Evolutionary conservation across 2,113 vertebrate genomes (phyloP), one percentile per base, ranked within the genome.

Genomic region (Cervus canadensis): DNA sequence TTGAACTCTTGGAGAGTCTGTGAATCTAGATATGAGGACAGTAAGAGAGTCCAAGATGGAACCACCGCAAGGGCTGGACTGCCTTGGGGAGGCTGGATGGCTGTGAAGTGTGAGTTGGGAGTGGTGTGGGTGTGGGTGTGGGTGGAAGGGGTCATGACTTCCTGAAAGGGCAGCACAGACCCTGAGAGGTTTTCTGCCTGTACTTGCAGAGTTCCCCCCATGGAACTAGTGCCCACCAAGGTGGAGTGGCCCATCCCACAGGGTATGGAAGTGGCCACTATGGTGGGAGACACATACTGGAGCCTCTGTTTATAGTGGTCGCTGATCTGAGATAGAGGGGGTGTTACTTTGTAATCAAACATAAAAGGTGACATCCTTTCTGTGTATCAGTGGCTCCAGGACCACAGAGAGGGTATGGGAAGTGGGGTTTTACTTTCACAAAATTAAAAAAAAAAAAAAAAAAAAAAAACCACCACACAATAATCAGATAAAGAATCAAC

Each of bases 281-380:
- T 52, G 33, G 30, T 19, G 16, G 78, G 59, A 52, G 8, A 30
- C 23, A 23, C 4, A 30, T 4, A 43, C 5, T 52, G 45, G 89
- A 28, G 45, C 15, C 57, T 28, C 57, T 26, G 45, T 19, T 52
- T 43, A 50, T 2, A 54, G 90, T 30, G 1, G 0, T 10, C 3
- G 28, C 13, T 36, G n/a, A 26, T 74, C 4, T 59, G 30, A 15
- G 45, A 50, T 9, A 12, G 40, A 86, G 40, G 11, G 43, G 21
- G 1, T 17, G 1, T 40, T 30, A 15, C 15, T 30, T 33, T 0
- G 3, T 14, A 50, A 52, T 36, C 16, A n/a, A 26, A 3, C 8
- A 21, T 45, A 50, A 76, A 33, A 19, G 43, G 43, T 56, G 52
- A 26, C 13, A 15, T 14, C 33, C 21, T 83, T 83, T 40, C 81